These are phyloP conservation scores for Dexiosoma caninum DNA, from an alignment of 2,888 invertebrate genomes.

Conservation along the genomic window DNA sequence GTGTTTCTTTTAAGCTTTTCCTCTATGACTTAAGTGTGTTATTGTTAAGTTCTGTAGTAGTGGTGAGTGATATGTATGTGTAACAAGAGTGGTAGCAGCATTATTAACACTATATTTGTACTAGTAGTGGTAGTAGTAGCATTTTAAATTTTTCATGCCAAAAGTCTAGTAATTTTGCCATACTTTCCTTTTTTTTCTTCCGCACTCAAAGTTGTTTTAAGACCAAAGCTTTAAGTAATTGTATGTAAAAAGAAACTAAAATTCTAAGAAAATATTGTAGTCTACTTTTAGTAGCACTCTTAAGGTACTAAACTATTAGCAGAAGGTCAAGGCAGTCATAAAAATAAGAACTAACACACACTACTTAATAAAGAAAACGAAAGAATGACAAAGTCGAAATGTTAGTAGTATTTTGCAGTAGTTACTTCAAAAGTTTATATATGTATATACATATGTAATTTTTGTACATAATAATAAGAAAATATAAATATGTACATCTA, in stretches of 20 bases:
- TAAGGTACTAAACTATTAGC: constrained; percentile 55
- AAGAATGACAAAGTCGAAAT: constrained; percentile 1
- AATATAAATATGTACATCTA: too few relatives aligned
- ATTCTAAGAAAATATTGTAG: constrained; percentile 38
- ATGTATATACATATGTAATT: too few relatives aligned
- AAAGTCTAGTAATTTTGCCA: constrained; percentile 48
- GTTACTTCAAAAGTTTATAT: too few relatives aligned
- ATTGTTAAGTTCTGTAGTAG: constrained; percentile 33
- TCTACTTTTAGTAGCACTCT: constrained; percentile 47
- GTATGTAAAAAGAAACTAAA: not conserved
- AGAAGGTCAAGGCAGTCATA: constrained; percentile 59
- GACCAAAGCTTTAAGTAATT: constrained; percentile 17
- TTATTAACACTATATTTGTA: not conserved
- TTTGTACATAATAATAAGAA: too few relatives aligned
- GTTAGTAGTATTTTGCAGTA: constrained; percentile 1
- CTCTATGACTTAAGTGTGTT: constrained; percentile 48
- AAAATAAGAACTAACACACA: constrained; percentile 6
- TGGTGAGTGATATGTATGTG: not conserved
- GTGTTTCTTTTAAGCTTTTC: constrained; percentile 46
- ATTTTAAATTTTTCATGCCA: constrained; percentile 28
- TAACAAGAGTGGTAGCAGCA: not conserved
- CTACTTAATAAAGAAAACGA: not conserved
- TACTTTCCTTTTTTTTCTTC: not conserved
- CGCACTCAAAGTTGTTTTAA: constrained; percentile 5
- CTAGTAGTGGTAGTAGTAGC: not conserved